phyloP scores from a whole-genome alignment of 2,888 invertebrate species.

The Eulithis testata region DNA sequence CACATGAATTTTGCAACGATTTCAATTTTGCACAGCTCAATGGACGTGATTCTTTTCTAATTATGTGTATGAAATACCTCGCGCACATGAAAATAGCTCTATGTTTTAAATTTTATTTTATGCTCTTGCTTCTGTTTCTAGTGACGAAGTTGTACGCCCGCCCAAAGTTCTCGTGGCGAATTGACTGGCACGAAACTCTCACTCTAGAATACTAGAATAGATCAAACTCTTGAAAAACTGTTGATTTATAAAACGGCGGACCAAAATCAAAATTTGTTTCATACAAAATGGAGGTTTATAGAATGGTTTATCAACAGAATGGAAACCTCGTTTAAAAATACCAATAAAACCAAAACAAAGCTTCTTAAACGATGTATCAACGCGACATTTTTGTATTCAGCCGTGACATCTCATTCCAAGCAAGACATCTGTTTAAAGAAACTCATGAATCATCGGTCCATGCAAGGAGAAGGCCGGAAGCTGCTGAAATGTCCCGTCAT shows the following conservation, averaged over 20 bases:
- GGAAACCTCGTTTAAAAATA: too few relatives aligned
- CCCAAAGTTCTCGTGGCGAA: background rate
- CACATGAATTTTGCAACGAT: slow-evolving; percentile 23
- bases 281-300: too few relatives aligned
- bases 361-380: slow-evolving; percentile 26
- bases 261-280: too few relatives aligned
- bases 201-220: too few relatives aligned
- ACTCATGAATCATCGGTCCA: slow-evolving; percentile 60
- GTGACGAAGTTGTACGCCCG: background rate
- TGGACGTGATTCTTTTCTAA: slow-evolving; percentile 27
- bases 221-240: too few relatives aligned
- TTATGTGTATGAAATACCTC: slow-evolving; percentile 12
- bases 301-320: too few relatives aligned
- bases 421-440: slow-evolving; percentile 48
- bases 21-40: slow-evolving; percentile 21
- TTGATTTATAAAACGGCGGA: too few relatives aligned
- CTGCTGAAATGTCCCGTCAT: slow-evolving; percentile 59
- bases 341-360: slow-evolving; percentile 1
- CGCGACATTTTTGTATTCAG: slow-evolving; percentile 31
- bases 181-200: too few relatives aligned
- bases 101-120: background rate
- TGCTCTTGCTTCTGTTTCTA: background rate
- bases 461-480: slow-evolving; percentile 51
- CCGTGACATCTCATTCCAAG: slow-evolving; percentile 29
- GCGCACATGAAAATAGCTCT: background rate